A percentile compares a stretch with the other conserved stretches of the same genome.
Evolutionary conservation across 1,140 invertebrate genomes (phyloP).

Genomic region (Gonatopus flavifemur): DNA sequence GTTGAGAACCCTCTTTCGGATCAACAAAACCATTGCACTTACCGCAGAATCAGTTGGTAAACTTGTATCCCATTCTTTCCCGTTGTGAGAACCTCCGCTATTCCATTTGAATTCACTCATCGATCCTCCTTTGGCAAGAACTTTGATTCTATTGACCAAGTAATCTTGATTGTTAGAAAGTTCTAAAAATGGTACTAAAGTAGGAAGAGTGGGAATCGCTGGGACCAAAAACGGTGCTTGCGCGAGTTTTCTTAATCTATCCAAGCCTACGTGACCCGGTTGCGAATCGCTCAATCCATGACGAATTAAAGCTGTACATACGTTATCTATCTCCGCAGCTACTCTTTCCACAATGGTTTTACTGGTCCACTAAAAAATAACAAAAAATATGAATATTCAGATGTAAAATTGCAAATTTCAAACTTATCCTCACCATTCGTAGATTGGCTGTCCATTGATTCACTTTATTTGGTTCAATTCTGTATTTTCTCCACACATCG

Average conservation of each 20-base stretch:
- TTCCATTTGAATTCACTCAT: constrained; percentile 84
- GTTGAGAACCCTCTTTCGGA: neutral
- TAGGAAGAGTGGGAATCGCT: constrained; percentile 69
- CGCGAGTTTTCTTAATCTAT: constrained; percentile 70
- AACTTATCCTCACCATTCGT: constrained; percentile 57
- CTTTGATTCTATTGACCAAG: constrained; percentile 72
- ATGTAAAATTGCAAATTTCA: too few species aligned
- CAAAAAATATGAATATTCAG: constrained; percentile 6
- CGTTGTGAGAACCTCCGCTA: constrained; percentile 69
- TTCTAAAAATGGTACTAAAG: constrained; percentile 77
- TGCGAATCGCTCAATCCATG: constrained; percentile 71
- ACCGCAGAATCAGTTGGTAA: constrained; percentile 79
- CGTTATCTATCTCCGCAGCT: constrained; percentile 69
- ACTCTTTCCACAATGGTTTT: constrained; percentile 73
- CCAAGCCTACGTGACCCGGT: constrained; percentile 70
- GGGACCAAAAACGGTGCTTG: constrained; percentile 64
- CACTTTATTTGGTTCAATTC: constrained; percentile 63
- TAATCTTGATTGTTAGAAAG: constrained; percentile 81
- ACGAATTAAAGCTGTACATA: constrained; percentile 67
- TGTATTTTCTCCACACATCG: constrained; percentile 64
- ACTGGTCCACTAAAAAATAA: constrained; percentile 71
- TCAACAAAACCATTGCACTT: constrained; percentile 40
- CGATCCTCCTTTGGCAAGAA: constrained; percentile 74
- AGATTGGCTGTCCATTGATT: constrained; percentile 71
- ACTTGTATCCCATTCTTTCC: constrained; percentile 76